Conservation (phyloP, 2,113 vertebrate genomes). For the Gnathonemus echidnorhynchus region DNA sequence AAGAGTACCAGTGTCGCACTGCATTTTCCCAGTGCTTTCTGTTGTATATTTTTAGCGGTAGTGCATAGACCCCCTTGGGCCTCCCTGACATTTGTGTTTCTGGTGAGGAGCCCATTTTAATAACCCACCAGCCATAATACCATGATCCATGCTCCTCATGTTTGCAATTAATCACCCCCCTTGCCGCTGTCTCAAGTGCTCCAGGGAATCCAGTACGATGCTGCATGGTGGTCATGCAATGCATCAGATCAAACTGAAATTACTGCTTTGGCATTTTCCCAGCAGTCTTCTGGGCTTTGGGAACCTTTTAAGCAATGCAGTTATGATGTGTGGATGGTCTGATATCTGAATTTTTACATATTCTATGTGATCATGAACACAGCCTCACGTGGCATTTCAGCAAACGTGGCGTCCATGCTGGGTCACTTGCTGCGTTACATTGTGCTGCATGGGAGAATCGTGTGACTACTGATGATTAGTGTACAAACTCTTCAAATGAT, state of each 20-base stretch:
- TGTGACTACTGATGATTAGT: background rate
- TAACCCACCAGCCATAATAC: constrained; percentile 21
- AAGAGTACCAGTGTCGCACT: background rate
- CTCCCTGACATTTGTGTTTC: constrained; percentile 24
- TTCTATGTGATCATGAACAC: background rate
- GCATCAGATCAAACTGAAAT: constrained; percentile 24
- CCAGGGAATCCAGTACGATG: background rate
- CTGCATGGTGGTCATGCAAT: background rate
- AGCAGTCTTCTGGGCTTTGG: background rate
- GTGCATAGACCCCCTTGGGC: constrained; percentile 1
- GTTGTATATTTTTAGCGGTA: background rate
- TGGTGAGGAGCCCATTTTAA: constrained; percentile 18
- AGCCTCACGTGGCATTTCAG: background rate
- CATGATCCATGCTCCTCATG: constrained; percentile 15
- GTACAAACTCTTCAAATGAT: background rate
- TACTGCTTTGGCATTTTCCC: constrained; percentile 28
- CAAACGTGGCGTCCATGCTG: background rate
- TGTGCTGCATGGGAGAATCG: background rate
- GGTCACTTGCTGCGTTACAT: background rate
- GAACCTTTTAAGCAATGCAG: background rate
- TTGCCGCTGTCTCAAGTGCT: background rate
- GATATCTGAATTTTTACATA: background rate
- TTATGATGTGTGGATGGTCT: background rate
- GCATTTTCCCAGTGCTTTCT: background rate
- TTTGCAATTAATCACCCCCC: constrained; percentile 24